Conservation (phyloP, 2,888 invertebrate species). For the Tipula vernalis region DNA sequence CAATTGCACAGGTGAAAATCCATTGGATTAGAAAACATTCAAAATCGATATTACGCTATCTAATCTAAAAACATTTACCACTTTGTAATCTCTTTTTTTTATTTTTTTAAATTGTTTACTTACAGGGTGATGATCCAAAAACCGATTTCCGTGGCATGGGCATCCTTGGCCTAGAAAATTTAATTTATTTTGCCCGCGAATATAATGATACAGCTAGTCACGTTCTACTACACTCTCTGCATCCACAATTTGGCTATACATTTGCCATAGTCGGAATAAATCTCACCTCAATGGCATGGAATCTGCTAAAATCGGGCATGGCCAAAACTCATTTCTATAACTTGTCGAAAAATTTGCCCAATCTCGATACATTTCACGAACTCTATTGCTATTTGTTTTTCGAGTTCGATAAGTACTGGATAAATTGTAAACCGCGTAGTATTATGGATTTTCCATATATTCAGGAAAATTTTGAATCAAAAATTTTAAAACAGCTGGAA, state of each 20-base stretch:
- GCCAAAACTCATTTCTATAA: slow-evolving; percentile 91
- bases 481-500: slow-evolving; percentile 51
- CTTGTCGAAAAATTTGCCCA: slow-evolving; percentile 50
- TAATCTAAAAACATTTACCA: background rate
- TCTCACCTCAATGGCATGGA: slow-evolving; percentile 80
- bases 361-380: slow-evolving; percentile 70
- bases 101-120: slow-evolving; percentile 17
- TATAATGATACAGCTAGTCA: slow-evolving; percentile 68
- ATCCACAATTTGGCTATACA: slow-evolving; percentile 80
- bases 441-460: slow-evolving; percentile 94
- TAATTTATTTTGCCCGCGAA: slow-evolving; percentile 73
- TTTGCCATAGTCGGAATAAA: slow-evolving; percentile 92
- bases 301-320: slow-evolving; percentile 63
- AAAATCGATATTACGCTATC: background rate
- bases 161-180: slow-evolving; percentile 80
- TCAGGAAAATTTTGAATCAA: slow-evolving; percentile 70
- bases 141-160: slow-evolving; percentile 99
- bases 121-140: slow-evolving; percentile 89
- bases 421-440: slow-evolving; percentile 76
- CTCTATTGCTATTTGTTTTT: slow-evolving; percentile 89
- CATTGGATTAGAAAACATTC: background rate
- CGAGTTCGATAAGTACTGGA: slow-evolving; percentile 92
- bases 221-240: slow-evolving; percentile 75
- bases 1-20: background rate
- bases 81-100: background rate